These are phyloP conservation scores for Hippoglossus stenolepis DNA, from an alignment of 2,113 vertebrate genomes.

Conservation along the genomic window DNA sequence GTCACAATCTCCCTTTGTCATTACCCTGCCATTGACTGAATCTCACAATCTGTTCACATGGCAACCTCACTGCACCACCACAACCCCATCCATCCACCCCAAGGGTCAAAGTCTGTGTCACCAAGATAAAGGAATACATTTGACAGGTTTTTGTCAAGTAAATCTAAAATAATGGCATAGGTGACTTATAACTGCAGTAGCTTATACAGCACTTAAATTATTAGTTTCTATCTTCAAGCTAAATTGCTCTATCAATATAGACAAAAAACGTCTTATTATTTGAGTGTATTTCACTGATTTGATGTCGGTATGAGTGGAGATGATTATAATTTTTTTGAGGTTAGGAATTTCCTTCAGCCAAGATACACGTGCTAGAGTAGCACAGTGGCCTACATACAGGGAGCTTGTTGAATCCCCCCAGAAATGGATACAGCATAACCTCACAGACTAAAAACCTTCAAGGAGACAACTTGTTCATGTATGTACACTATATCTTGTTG, in stretches of 20 bases:
- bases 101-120: slow-evolving; percentile 29
- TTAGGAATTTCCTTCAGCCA: slow-evolving; percentile 38
- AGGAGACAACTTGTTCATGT: background rate
- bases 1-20: slow-evolving; percentile 35
- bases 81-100: slow-evolving; percentile 18
- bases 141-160: background rate
- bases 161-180: background rate
- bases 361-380: slow-evolving; percentile 26
- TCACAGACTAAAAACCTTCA: slow-evolving; percentile 7
- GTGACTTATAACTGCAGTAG: background rate
- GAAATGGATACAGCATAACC: slow-evolving; percentile 41
- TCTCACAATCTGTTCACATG: slow-evolving; percentile 57
- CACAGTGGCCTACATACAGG: slow-evolving; percentile 67
- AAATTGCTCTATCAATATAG: background rate
- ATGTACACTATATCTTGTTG: background rate
- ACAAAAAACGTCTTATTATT: background rate
- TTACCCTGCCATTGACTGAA: slow-evolving; percentile 35
- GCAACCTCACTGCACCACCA: slow-evolving; percentile 43
- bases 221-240: background rate
- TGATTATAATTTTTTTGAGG: slow-evolving; percentile 35
- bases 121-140: slow-evolving; percentile 16
- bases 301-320: background rate
- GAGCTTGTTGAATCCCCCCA: slow-evolving; percentile 39
- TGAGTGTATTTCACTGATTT: background rate
- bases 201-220: background rate